phyloP scores from a whole-genome alignment of 2,797 vertebrate genomes.

The Alfaro cultratus region DNA sequence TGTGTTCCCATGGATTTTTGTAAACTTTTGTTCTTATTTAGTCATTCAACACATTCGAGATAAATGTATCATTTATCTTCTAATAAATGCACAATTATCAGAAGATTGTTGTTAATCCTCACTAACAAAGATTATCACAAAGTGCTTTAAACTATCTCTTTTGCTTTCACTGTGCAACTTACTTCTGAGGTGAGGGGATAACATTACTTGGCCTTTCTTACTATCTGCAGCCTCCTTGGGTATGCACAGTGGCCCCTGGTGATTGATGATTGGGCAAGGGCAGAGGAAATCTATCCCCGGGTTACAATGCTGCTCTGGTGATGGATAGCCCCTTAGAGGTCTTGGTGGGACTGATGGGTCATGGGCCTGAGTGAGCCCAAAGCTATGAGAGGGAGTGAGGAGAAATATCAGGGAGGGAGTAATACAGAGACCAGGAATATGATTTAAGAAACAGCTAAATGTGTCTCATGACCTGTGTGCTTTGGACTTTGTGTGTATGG shows the following conservation, averaged over 20 bases:
- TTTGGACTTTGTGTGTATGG: background rate
- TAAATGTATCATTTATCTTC: too few relatives aligned
- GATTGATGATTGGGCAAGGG: constrained; percentile 80
- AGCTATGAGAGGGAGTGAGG: constrained; percentile 49
- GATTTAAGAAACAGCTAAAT: constrained; percentile 27
- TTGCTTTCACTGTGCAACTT: constrained; percentile 28
- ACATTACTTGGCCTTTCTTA: constrained; percentile 73
- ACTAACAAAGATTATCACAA: background rate
- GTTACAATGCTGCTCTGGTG: constrained; percentile 70
- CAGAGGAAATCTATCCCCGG: constrained; percentile 81
- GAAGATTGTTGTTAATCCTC: too few relatives aligned
- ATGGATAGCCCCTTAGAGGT: constrained; percentile 79
- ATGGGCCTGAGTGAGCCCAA: constrained; percentile 58
- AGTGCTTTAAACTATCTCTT: constrained; percentile 23
- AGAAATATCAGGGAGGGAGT: constrained; percentile 33
- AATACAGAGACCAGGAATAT: constrained; percentile 22
- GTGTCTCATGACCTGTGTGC: background rate
- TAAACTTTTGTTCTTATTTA: too few relatives aligned
- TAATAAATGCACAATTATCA: too few relatives aligned
- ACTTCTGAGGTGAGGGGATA: constrained; percentile 52
- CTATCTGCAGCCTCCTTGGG: constrained; percentile 74
- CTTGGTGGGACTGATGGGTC: constrained; percentile 77
- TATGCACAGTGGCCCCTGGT: constrained; percentile 74
- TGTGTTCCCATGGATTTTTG: too few relatives aligned
- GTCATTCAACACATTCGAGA: too few relatives aligned